A percentile compares a stretch with the other conserved stretches of the same genome.
Evolutionary conservation across 2,888 invertebrate species (phyloP).

Genomic region (Formica aserva): DNA sequence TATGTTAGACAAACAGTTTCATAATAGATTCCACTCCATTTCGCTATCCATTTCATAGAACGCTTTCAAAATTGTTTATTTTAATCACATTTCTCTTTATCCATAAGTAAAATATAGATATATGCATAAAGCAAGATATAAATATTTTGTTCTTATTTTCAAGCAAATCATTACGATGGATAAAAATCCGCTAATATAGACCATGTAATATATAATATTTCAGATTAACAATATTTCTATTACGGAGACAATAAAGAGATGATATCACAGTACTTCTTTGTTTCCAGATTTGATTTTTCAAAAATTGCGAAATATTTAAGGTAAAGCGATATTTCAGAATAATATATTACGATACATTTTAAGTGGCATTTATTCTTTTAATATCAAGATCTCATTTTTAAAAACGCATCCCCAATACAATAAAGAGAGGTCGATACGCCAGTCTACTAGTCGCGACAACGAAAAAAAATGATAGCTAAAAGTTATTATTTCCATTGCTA

Average conservation of each 20-base stretch:
- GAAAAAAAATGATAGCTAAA: slow-evolving; percentile 1
- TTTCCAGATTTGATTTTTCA: slow-evolving; percentile 5
- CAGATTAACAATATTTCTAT: neutral
- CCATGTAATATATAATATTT: neutral
- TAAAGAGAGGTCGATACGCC: neutral
- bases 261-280: neutral
- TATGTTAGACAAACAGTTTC: neutral
- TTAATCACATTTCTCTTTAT: neutral
- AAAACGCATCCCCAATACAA: neutral
- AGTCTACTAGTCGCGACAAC: neutral
- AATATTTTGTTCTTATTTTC: neutral
- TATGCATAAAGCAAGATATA: neutral
- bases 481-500: neutral
- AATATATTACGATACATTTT: neutral
- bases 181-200: neutral
- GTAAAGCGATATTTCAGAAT: neutral
- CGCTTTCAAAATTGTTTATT: neutral
- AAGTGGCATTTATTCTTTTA: neutral
- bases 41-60: slow-evolving; percentile 13
- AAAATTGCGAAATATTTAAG: neutral
- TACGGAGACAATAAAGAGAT: neutral
- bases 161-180: neutral
- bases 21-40: slow-evolving; percentile 12
- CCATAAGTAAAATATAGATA: neutral
- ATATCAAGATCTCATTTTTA: neutral